Percentiles rank a stretch among this genome's conserved stretches.
Evolutionary conservation across 1,140 invertebrate species (phyloP).

Genomic region (Eupristina koningsbergeri): DNA sequence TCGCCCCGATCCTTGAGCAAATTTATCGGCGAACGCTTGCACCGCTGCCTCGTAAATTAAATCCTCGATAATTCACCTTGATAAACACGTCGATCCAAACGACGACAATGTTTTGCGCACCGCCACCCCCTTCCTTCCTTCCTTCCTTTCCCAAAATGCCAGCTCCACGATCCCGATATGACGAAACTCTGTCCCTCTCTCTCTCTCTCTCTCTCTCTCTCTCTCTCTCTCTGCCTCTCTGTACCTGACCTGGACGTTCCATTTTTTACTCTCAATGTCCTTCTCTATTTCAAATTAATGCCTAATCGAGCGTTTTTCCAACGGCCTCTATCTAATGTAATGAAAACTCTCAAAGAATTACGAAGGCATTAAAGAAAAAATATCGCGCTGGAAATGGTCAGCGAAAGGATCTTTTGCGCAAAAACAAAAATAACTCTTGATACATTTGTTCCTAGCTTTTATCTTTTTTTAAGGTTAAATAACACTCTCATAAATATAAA

Average conservation of each 20-base stretch:
- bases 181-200: no score
- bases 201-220: no score
- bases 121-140: not conserved
- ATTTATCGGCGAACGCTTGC: conserved; percentile 36
- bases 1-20: not conserved
- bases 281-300: not conserved
- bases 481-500: no score
- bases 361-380: not conserved
- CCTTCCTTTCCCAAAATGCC: not conserved
- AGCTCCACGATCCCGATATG: not conserved
- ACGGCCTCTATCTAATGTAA: not conserved
- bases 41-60: conserved; percentile 41
- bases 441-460: no score
- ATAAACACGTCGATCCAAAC: conserved; percentile 25
- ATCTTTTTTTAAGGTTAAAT: no score
- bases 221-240: no score
- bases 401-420: no score
- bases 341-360: not conserved
- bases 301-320: no score
- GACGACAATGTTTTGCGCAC: not conserved
- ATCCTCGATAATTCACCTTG: conserved; percentile 42
- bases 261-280: not conserved
- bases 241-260: no score
- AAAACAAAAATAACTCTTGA: no score
- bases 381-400: no score